Evolutionary conservation across 2,797 vertebrate genomes (phyloP).

Genomic region (Emydoidea blandingii): DNA sequence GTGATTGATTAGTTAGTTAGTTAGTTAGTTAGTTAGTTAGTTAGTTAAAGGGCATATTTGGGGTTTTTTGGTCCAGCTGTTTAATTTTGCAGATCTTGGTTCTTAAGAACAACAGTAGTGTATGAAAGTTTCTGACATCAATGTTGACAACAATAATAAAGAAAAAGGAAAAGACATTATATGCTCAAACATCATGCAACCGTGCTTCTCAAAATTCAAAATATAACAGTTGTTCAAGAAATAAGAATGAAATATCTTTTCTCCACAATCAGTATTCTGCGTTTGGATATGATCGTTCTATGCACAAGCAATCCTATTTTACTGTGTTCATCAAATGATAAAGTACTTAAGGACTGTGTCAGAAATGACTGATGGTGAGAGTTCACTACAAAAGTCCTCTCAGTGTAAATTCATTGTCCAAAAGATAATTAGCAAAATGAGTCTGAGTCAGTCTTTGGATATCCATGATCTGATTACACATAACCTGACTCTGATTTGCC

Average conservation of each 20-base stretch:
- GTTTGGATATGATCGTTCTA: constrained; percentile 7
- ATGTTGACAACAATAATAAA: not conserved
- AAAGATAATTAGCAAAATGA: constrained; percentile 40
- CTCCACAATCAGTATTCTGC: not conserved
- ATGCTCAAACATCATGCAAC: not conserved
- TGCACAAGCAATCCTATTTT: not conserved
- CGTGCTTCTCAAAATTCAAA: not conserved
- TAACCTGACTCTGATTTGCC: not conserved
- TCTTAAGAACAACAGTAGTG: not conserved
- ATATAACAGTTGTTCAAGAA: not conserved
- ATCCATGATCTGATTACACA: not conserved
- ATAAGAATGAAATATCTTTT: not conserved
- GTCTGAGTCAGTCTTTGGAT: not conserved
- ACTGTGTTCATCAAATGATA: not conserved
- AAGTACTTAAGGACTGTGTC: not conserved
- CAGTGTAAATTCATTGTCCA: constrained; percentile 49
- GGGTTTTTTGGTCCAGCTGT: not conserved
- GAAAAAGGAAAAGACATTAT: not conserved
- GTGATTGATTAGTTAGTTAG: no score
- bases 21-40: no score
- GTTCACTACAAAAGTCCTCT: constrained; percentile 2
- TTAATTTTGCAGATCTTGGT: not conserved
- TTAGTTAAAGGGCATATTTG: not conserved
- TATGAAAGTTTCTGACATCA: not conserved
- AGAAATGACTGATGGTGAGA: constrained; percentile 51